Base-by-base conservation (phyloP, 2,113 vertebrate species). In the Okapia johnstoni region DNA sequence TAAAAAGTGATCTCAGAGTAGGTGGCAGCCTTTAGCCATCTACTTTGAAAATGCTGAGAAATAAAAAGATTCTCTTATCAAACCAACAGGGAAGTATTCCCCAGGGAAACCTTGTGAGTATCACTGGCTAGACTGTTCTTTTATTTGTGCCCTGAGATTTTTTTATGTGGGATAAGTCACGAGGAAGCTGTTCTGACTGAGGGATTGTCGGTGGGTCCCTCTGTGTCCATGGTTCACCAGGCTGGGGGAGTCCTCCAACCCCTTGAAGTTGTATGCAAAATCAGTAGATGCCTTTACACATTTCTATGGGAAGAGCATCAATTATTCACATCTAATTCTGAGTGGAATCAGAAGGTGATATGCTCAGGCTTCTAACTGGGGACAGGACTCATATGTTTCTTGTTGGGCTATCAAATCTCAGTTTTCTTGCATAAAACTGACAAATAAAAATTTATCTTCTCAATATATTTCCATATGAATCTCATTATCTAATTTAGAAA, bases 361-460 rank as follows among this genome's bases (percentile, higher is more conserved):
- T 81, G 54, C 5, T 86, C 87, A 85, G 54, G 19, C 14, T 55
- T 46, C n/a, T 61, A 14, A 40, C 40, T 9, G 36, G 25, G 21
- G 2, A 19, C 3, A 36, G 55, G 25, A 52, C 12, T 33, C 43
- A 85, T 58, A 9, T 2, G 13, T 70, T 54, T 84, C n/a, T 43
- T 88, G 28, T 52, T 63, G 33, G 57, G 85, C 3, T 54, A 4
- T 2, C 43, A 2, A 30, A 93, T 21, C 84, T 60, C 63, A 89
- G 43, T 25, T 96, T 81, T 88, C 86, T 93, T n/a, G 2, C 13
- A 33, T 79, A 23, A 81, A 93, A 96, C 33, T 3, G 0, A 60
- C 97, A 96, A 98, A 16, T 70, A 55, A 88, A 86, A 57, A 50
- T 63, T 43, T 48, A 21, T 81, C 5, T n/a, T 92, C 17, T 73